Conservation (phyloP, 2,888 invertebrate genomes). For the Boloria euphrosyne region DNA sequence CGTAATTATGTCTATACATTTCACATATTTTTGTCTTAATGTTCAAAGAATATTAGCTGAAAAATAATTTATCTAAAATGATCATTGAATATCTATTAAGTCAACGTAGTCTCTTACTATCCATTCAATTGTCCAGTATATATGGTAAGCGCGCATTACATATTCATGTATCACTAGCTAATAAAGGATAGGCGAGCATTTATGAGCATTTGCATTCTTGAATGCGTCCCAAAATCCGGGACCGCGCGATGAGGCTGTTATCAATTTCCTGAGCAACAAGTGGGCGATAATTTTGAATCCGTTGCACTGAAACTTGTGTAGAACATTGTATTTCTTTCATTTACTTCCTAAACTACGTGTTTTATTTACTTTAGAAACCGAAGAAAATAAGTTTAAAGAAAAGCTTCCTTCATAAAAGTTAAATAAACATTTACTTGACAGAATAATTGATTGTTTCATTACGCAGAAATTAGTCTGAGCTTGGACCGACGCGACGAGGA, state of each 20-base stretch:
- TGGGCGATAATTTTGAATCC: slow-evolving; percentile 79
- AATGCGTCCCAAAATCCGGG: slow-evolving; percentile 66
- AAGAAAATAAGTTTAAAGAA: neutral
- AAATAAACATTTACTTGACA: slow-evolving; percentile 19
- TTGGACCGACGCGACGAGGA: neutral
- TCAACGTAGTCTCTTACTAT: too few relatives aligned
- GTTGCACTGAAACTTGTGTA: slow-evolving; percentile 54
- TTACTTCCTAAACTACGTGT: slow-evolving; percentile 12
- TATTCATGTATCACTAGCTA: neutral
- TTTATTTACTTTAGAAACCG: neutral
- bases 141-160: neutral
- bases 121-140: too few relatives aligned
- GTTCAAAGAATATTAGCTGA: too few relatives aligned
- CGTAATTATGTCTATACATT: too few relatives aligned
- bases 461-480: slow-evolving; percentile 25
- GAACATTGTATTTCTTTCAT: slow-evolving; percentile 49
- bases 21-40: too few relatives aligned
- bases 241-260: slow-evolving; percentile 68
- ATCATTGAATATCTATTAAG: too few relatives aligned
- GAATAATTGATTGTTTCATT: slow-evolving; percentile 18
- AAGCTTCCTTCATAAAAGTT: slow-evolving; percentile 4
- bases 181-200: slow-evolving; percentile 2
- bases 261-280: slow-evolving; percentile 80
- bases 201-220: slow-evolving; percentile 59
- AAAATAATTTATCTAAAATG: too few relatives aligned